Base-by-base conservation (phyloP, 2,888 invertebrate genomes). In the Beris morrisii region DNA sequence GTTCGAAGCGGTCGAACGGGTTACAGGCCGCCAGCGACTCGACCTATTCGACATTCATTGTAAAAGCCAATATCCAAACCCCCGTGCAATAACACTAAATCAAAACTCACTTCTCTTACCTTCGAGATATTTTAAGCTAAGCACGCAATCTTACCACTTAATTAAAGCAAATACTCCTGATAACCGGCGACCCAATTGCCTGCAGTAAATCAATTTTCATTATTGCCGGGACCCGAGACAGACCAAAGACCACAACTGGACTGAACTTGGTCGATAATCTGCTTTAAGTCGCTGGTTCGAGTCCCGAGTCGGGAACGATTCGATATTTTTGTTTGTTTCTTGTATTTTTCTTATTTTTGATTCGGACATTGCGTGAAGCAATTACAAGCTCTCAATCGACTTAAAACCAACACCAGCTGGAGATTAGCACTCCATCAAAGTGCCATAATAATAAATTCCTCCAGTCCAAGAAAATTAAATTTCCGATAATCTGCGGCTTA, bases 361-460 rank as follows among this genome's bases (percentile, higher is more conserved):
- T 22, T 28, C 15, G 22, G n/a, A 1, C 46, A 22, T 61, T 50
- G 61, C 61, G 52, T 61, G 61, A 12, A 52, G 38, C 61, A 61
- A 61, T 61, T 61, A 61, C 61, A 22, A 15, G 28, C 11, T 52
- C 22, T 38, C 50, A 38, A 52, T 30, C 30, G 61, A 12, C 38
- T 48, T 9, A 32, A 61, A 50, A 50, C 46, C 52, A 38, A 61
- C 38, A 61, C 15, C 65, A 61, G 31, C 30, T 48, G 48, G 46
- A 30, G 45, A 61, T 15, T 31, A 48, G 44, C 38, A 59, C 59
- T 55, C 63, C 55, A 68, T 61, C 68, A 65, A 56, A 57, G 55
- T 48, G 52, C 64, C 55, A 65, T 65, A 65, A 68, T 58, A 52
- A 67, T 67, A 57, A 67, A 67, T 67, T 64, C 64, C 13, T n/a